These are phyloP conservation scores for Simalia tracyae DNA, from an alignment of 2,797 vertebrate genomes.

Conservation along the genomic window DNA sequence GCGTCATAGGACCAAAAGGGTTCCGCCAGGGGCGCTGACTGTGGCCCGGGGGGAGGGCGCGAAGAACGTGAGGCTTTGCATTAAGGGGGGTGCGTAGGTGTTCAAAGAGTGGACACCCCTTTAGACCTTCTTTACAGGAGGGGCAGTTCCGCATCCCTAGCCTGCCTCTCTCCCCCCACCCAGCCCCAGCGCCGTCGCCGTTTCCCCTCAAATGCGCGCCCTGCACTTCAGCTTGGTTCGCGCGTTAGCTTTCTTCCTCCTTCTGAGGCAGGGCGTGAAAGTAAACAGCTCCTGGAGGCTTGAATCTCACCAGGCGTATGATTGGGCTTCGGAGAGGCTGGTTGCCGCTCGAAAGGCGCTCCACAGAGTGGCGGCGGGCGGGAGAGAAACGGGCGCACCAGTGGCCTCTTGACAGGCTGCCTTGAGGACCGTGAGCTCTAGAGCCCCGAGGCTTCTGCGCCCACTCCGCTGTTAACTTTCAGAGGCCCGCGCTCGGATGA, in stretches of 20 bases:
- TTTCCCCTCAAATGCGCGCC: neutral
- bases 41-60: neutral
- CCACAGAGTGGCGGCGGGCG: neutral
- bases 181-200: neutral
- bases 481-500: neutral
- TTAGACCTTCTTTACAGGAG: neutral
- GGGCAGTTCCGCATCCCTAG: neutral
- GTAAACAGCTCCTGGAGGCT: neutral
- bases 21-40: neutral
- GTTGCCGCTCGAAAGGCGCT: neutral
- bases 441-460: neutral
- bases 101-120: neutral
- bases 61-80: neutral
- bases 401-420: neutral
- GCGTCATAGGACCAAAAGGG: conserved; percentile 18
- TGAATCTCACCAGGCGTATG: neutral
- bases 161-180: fast-evolving
- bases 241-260: neutral
- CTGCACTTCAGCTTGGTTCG: neutral
- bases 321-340: neutral
- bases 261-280: neutral
- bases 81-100: neutral
- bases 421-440: neutral
- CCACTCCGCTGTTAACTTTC: neutral
- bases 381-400: neutral